Evolutionary conservation across 2,797 vertebrate species (phyloP), one percentile per base, ranked within the genome.

Genomic region (Thunnus albacares): DNA sequence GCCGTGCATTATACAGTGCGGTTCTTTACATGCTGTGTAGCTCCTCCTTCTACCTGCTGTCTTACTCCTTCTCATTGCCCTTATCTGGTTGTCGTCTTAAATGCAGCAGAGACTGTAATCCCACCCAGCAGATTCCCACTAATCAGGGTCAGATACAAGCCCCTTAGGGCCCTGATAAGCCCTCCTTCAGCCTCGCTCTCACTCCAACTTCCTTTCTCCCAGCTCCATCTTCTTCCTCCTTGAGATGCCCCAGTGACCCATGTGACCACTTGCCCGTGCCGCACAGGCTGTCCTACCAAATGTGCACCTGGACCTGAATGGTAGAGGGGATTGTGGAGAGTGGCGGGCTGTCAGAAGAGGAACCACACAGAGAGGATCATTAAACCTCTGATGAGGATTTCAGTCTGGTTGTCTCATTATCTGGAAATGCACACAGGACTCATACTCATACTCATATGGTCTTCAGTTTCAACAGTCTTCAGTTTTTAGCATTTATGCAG

Each of bases 141-240:
- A 91, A 90, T 92, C 90, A 88, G 88, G 82, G 67, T 75, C 56
- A 67, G 18, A 68, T 47, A 55, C 62, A 80, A 87, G 74, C 69
- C 66, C 74, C 62, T 85, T 74, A 72, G n/a, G 63, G 74, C 65
- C 53, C 64, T 22, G 38, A 60, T 82, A 83, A 90, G 52, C 75
- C 55, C 57, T 43, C 7, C 52, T 53, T 65, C 43, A n/a, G 58
- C 59, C 57, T 56, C 1, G 22, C 59, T 60, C 52, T 65, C 47
- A 28, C 38, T 63, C 33, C 18, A 41, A 57, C 33, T 59, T 0
- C 5, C 41, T 74, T 68, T 77, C 43, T 63, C 67, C 43, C 59
- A 1, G 0, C 20, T 67, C 33, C 38, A 1, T 45, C 20, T 18
- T 22, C 56, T 7, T 41, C 20, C 26, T 56, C 33, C 49, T 75